Evolutionary conservation across 1,140 invertebrate genomes (phyloP), one percentile per base, ranked within the genome.

Genomic region (Drosophila obscura): DNA sequence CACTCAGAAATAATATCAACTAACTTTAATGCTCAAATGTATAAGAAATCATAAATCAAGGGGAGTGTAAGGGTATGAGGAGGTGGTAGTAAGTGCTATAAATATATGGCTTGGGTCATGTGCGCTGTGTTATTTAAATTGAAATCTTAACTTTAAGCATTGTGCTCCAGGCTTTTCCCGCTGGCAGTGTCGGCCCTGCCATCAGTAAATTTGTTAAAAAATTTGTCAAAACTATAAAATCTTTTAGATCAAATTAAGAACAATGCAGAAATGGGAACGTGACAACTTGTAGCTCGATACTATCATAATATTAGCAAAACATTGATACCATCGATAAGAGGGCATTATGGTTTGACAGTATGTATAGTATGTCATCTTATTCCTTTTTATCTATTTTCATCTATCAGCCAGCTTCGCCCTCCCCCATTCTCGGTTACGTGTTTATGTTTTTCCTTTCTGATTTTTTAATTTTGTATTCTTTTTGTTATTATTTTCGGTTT

Each of bases 361-460:
- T n/a, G n/a, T n/a, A n/a, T n/a, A n/a, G n/a, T n/a, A n/a, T n/a
- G n/a, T 19, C 19, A 19, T 19, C 19, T 19, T 19, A 1, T 19
- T 19, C 19, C 19, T 1, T 19, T 77, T 46, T 49, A 67, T 57
- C 59, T 58, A 64, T 82, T 68, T 80, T 68, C 81, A 81, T 80
- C 69, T 62, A 75, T 75, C 72, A 75, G 51, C 44, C 82, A 87
- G 82, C 82, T 85, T 85, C 77, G 73, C 77, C 66, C 52, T 62
- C 68, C 74, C 67, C 76, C 66, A 50, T 64, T 67, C 65, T 0
- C 64, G 75, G 81, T 84, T 84, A 84, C 65, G 81, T 85, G 81
- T 84, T 84, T 85, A 84, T 84, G 81, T 80, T 85, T 81, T 85
- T 80, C 79, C 55, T 80, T 80, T 85, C 83, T 69, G 77, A 73